A percentile compares a stretch with the other conserved stretches of the same genome.
These are phyloP conservation scores for Colletes collaris DNA, from an alignment of 2,888 invertebrate genomes.

Conservation along the genomic window DNA sequence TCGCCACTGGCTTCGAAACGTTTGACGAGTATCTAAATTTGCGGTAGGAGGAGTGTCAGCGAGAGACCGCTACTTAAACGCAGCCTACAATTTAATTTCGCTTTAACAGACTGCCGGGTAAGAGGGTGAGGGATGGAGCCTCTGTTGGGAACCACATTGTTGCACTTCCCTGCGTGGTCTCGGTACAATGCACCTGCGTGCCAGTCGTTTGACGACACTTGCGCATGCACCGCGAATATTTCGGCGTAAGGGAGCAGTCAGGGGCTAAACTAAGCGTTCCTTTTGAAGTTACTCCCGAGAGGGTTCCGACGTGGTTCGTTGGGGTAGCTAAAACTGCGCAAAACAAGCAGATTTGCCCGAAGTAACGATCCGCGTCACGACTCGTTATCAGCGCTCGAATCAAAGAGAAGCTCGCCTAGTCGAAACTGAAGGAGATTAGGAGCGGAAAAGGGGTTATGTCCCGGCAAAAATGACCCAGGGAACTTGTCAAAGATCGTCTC, in stretches of 20 bases:
- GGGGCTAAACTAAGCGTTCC: slow-evolving; percentile 31
- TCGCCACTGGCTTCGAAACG: neutral
- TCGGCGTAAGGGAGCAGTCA: slow-evolving; percentile 29
- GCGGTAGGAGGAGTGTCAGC: neutral
- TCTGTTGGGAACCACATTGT: slow-evolving; percentile 32
- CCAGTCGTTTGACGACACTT: slow-evolving; percentile 31
- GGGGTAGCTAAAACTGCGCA: slow-evolving; percentile 18
- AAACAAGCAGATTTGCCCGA: slow-evolving; percentile 37
- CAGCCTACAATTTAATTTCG: slow-evolving; percentile 45
- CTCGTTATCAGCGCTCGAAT: slow-evolving; percentile 27
- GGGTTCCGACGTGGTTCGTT: slow-evolving; percentile 35
- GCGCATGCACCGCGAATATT: slow-evolving; percentile 30
- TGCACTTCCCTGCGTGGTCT: slow-evolving; percentile 34
- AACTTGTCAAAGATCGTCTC: neutral
- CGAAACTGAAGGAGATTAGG: neutral
- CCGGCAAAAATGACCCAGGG: neutral
- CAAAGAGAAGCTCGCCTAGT: slow-evolving; percentile 5
- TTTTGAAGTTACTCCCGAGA: slow-evolving; percentile 33
- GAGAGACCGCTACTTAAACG: slow-evolving; percentile 36
- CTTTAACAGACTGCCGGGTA: slow-evolving; percentile 4
- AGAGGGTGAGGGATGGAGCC: neutral
- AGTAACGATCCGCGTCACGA: slow-evolving; percentile 21
- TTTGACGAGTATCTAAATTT: slow-evolving; percentile 10
- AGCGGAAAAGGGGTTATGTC: neutral
- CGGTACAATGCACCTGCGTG: slow-evolving; percentile 48